Conservation (phyloP, 2,113 vertebrate genomes). For the Antechinus flavipes region DNA sequence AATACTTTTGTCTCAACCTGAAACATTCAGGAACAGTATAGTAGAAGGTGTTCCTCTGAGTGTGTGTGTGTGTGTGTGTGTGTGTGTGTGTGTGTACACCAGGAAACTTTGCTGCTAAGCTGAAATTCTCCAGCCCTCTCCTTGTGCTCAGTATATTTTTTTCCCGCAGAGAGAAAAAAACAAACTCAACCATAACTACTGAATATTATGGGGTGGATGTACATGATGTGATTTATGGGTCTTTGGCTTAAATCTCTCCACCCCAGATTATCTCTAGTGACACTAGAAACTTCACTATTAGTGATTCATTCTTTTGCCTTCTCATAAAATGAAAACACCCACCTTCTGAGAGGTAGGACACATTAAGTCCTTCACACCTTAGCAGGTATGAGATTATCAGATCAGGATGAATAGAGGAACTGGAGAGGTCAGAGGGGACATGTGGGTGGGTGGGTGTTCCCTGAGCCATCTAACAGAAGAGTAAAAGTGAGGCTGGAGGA, state of each 20-base stretch:
- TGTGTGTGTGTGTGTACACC: neutral
- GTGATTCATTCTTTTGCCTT: neutral
- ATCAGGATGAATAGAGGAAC: neutral
- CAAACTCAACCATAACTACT: neutral
- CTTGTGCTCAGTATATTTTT: neutral
- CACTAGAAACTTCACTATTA: neutral
- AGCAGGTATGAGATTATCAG: neutral
- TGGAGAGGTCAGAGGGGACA: too few species aligned
- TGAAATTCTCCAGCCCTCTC: neutral
- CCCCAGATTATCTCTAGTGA: neutral
- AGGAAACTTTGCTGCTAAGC: neutral
- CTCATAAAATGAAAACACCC: neutral
- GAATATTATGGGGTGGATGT: neutral
- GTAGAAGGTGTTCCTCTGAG: neutral
- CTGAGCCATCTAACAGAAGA: neutral
- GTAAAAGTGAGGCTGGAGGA: neutral
- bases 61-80: neutral
- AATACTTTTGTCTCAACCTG: neutral
- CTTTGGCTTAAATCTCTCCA: neutral
- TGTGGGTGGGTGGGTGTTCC: neutral
- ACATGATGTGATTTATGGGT: neutral
- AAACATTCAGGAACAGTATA: neutral
- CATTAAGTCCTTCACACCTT: neutral
- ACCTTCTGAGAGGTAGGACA: neutral
- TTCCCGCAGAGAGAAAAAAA: neutral